Evolutionary conservation across 1,140 invertebrate genomes (phyloP).

Genomic region (Temnothorax longispinosus): DNA sequence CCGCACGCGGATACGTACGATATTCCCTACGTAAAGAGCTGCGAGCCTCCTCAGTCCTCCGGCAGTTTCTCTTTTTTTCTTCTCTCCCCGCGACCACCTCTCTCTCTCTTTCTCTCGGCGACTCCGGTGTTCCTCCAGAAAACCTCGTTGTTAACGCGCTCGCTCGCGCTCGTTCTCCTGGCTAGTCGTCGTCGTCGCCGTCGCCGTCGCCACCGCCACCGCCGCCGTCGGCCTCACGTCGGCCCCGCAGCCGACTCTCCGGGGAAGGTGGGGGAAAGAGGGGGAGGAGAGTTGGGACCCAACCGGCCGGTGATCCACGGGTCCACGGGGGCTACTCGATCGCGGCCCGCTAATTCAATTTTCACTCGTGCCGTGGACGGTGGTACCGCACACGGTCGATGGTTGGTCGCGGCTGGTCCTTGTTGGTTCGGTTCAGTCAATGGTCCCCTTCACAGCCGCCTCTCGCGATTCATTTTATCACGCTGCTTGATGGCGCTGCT

Average conservation of each 20-base stretch:
- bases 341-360: conserved; percentile 71
- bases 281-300: neutral
- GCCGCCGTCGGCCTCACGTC: conserved; percentile 15
- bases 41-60: conserved; percentile 48
- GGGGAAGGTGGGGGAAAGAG: neutral
- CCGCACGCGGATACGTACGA: conserved; percentile 63
- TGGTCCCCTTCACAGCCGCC: conserved; percentile 58
- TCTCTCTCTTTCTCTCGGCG: conserved; percentile 25
- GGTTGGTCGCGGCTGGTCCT: neutral
- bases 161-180: neutral
- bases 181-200: neutral
- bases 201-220: neutral
- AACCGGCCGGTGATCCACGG: conserved; percentile 57
- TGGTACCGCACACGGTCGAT: conserved; percentile 26
- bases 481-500: conserved; percentile 70
- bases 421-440: too few relatives aligned
- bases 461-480: conserved; percentile 73
- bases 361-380: conserved; percentile 66
- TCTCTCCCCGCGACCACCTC: conserved; percentile 34
- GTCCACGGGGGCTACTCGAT: conserved; percentile 38
- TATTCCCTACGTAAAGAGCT: conserved; percentile 55
- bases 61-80: conserved; percentile 52
- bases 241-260: conserved; percentile 50
- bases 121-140: conserved; percentile 58
- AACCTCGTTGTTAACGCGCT: conserved; percentile 60